phyloP scores from a whole-genome alignment of 2,113 vertebrate species.

The Grallaria varia region DNA sequence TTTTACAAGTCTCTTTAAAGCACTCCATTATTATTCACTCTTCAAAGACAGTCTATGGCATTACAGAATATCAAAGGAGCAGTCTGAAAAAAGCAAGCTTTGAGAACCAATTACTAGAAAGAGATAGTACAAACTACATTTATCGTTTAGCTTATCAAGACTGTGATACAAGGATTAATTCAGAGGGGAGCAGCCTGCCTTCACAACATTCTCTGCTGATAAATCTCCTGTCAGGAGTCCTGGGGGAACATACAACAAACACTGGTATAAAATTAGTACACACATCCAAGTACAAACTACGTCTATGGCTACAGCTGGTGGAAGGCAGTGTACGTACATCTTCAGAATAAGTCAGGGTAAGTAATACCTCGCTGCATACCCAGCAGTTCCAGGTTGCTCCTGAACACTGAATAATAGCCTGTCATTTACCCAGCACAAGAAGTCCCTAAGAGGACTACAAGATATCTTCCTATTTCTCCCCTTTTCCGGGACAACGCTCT shows the following conservation, averaged over 20 bases:
- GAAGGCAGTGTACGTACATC: not conserved
- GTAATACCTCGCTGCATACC: not conserved
- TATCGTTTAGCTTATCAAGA: not conserved
- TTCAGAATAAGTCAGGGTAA: not conserved
- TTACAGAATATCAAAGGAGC: constrained; percentile 46
- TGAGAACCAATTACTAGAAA: constrained; percentile 3
- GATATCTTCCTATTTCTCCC: not conserved
- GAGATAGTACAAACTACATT: not conserved
- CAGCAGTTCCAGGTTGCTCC: not conserved
- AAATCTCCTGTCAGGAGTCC: not conserved
- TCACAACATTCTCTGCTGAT: not conserved
- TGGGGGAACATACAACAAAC: not conserved
- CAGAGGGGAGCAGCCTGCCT: not conserved
- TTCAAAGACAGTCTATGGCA: constrained; percentile 1
- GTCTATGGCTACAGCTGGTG: not conserved
- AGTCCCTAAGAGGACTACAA: not conserved
- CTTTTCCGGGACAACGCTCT: not conserved
- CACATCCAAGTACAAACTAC: accelerated
- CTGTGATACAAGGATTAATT: not conserved
- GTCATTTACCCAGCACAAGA: not conserved
- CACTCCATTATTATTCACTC: constrained; percentile 21
- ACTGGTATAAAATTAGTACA: not conserved
- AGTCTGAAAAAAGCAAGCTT: not conserved
- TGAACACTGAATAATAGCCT: not conserved
- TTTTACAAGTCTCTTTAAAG: constrained; percentile 51